Conservation (phyloP, 2,797 vertebrate genomes). For the Mycteria americana region DNA sequence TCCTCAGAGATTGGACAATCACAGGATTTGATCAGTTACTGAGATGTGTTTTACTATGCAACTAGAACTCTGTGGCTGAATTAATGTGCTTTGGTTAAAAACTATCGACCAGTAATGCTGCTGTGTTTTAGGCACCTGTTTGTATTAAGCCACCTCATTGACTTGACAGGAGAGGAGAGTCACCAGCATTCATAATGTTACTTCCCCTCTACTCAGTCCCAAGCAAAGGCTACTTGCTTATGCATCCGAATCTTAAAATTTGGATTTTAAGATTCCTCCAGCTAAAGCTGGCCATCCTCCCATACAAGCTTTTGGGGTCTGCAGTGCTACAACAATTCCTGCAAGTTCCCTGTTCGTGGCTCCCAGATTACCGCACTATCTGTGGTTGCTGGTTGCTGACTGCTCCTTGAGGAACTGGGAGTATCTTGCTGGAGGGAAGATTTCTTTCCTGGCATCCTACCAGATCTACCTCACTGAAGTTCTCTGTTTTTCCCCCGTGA, state of each 20-base stretch:
- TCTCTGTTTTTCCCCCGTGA: rapidly evolving
- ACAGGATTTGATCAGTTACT: background rate
- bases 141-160: background rate
- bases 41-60: background rate
- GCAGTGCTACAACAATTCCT: background rate
- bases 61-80: background rate
- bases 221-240: background rate
- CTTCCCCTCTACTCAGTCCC: background rate
- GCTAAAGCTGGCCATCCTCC: background rate
- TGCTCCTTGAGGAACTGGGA: background rate
- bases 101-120: background rate
- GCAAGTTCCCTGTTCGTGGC: background rate
- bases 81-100: background rate
- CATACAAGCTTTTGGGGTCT: background rate
- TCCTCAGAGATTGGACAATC: background rate
- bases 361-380: background rate
- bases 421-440: background rate
- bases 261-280: background rate
- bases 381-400: background rate
- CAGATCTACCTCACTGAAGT: background rate
- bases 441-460: background rate
- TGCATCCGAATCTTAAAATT: background rate
- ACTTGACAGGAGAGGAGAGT: background rate
- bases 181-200: background rate
- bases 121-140: background rate